Evolutionary conservation across 2,797 vertebrate genomes (phyloP).

Genomic region (Smutsia gigantea): DNA sequence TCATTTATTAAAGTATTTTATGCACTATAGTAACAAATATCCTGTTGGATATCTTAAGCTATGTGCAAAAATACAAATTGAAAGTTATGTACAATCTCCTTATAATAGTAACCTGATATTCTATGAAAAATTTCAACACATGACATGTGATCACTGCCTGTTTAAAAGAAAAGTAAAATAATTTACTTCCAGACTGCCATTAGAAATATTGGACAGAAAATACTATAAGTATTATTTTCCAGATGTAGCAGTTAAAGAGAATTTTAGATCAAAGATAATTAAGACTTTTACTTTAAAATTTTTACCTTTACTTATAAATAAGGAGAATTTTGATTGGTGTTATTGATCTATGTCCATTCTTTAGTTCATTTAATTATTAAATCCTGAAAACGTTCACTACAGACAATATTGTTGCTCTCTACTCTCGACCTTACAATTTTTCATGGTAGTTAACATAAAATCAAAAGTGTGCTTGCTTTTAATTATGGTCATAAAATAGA

Average conservation of each 20-base stretch:
- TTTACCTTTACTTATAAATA: background rate
- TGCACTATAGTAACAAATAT: slow-evolving; percentile 13
- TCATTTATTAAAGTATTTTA: background rate
- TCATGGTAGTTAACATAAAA: background rate
- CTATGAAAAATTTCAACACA: background rate
- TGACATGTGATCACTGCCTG: background rate
- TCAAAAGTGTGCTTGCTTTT: background rate
- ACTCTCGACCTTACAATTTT: background rate
- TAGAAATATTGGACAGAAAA: background rate
- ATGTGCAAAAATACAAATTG: background rate
- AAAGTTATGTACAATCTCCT: background rate
- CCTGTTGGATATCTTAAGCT: background rate
- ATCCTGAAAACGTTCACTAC: background rate
- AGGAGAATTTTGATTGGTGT: background rate
- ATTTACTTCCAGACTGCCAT: background rate
- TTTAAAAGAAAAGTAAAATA: background rate
- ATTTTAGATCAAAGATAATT: background rate
- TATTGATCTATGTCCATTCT: background rate
- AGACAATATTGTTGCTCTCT: background rate
- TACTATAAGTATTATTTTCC: background rate
- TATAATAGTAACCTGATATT: background rate
- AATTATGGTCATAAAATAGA: background rate
- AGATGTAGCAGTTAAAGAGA: background rate
- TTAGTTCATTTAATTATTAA: slow-evolving; percentile 6
- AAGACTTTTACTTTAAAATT: background rate